Conservation (phyloP, 2,888 invertebrate species). For the Hetaerina titia region DNA sequence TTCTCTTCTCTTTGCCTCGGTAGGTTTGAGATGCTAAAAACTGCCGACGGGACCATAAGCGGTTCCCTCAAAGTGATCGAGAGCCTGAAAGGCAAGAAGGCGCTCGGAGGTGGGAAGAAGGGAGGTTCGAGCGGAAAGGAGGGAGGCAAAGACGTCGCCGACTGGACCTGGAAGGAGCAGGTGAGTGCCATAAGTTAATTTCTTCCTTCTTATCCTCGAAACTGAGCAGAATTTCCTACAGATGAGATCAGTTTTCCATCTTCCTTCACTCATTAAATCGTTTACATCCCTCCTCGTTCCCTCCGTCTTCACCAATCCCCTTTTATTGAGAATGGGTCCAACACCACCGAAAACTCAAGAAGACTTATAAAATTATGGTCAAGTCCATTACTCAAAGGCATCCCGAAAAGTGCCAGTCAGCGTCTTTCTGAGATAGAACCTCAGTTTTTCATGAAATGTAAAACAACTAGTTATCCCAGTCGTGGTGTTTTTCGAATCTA, state of each 20-base stretch:
- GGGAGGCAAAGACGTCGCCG: slow-evolving; percentile 79
- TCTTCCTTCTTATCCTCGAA: neutral
- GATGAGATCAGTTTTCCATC: neutral
- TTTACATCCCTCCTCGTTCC: neutral
- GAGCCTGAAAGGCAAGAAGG: slow-evolving; percentile 79
- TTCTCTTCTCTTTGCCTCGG: slow-evolving; percentile 71
- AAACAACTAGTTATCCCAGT: neutral
- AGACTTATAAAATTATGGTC: too few relatives aligned
- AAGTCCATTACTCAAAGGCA: too few relatives aligned
- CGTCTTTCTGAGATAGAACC: too few relatives aligned
- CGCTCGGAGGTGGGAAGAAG: slow-evolving; percentile 76
- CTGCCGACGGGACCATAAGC: slow-evolving; percentile 85
- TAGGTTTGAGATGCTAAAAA: slow-evolving; percentile 89
- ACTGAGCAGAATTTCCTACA: neutral
- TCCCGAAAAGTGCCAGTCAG: too few relatives aligned
- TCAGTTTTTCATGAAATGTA: too few relatives aligned
- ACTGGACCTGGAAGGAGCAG: slow-evolving; percentile 98
- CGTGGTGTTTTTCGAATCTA: neutral
- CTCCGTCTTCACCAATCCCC: neutral
- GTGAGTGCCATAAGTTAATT: slow-evolving; percentile 70
- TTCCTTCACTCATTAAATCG: neutral
- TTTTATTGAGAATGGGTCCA: neutral
- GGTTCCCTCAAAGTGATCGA: slow-evolving; percentile 81
- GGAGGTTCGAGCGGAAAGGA: slow-evolving; percentile 73
- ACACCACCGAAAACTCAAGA: too few relatives aligned